phyloP scores from a whole-genome alignment of 2,113 vertebrate genomes.

The Riparia riparia region DNA sequence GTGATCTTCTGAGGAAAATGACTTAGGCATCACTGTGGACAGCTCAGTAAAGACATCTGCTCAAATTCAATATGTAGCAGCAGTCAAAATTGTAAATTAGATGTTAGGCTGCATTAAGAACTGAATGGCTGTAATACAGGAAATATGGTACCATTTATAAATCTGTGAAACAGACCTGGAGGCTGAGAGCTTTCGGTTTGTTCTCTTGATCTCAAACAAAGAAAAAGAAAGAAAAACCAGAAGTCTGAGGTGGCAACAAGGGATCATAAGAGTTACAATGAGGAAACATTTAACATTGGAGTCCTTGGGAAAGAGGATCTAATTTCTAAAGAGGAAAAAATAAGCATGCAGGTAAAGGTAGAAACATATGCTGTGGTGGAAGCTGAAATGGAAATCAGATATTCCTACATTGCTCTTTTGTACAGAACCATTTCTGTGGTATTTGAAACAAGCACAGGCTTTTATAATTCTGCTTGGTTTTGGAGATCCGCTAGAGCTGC shows the following conservation, averaged over 20 bases:
- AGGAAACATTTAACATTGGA: conserved; percentile 23
- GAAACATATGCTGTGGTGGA: not conserved
- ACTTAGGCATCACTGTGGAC: conserved; percentile 9
- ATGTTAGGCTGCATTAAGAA: conserved; percentile 59
- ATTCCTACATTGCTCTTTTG: not conserved
- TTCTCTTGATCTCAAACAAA: conserved; percentile 44
- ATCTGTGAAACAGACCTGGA: conserved; percentile 47
- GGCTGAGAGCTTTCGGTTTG: conserved; percentile 10
- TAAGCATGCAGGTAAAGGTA: not conserved
- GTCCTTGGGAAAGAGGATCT: not conserved
- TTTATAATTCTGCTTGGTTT: not conserved
- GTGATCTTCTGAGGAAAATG: not conserved
- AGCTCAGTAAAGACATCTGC: conserved; percentile 53
- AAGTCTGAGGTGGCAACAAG: conserved; percentile 20
- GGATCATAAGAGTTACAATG: not conserved
- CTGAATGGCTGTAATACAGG: conserved; percentile 18
- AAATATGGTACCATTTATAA: conserved; percentile 60
- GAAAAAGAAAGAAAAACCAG: not conserved
- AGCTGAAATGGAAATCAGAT: not conserved
- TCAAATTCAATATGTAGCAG: conserved; percentile 44
- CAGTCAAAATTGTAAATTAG: conserved; percentile 64
- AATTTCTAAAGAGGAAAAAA: conserved; percentile 36
- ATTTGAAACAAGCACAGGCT: not conserved
- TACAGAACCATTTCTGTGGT: not conserved
- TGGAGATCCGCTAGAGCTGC: not conserved